Evolutionary conservation across 1,140 invertebrate species (phyloP).

Genomic region (Paraescarpia echinospica): DNA sequence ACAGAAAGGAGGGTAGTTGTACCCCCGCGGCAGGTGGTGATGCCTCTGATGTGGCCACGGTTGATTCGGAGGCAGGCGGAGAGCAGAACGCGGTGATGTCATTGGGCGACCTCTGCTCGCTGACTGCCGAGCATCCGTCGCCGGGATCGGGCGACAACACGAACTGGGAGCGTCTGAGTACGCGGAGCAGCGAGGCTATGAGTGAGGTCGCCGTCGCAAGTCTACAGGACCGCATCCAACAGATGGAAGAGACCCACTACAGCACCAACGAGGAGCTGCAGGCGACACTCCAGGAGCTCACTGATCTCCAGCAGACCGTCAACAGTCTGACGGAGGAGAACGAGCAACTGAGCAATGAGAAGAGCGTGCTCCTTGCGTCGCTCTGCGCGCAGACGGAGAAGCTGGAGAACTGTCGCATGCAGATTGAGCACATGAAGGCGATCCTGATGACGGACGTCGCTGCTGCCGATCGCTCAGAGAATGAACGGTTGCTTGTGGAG

Average conservation of each 20-base stretch:
- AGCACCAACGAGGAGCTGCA: constrained; percentile 94
- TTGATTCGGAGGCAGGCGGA: constrained; percentile 9
- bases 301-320: constrained; percentile 81
- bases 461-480: constrained; percentile 66
- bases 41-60: not conserved
- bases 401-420: constrained; percentile 70
- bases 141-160: constrained; percentile 41
- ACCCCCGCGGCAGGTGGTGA: not conserved
- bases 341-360: constrained; percentile 82
- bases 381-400: constrained; percentile 88
- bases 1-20: not conserved
- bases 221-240: constrained; percentile 86
- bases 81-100: not conserved
- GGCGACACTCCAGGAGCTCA: constrained; percentile 88
- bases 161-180: constrained; percentile 81
- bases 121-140: constrained; percentile 27
- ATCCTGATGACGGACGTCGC: constrained; percentile 53
- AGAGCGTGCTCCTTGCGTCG: constrained; percentile 85
- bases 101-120: not conserved
- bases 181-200: constrained; percentile 66
- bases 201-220: constrained; percentile 90
- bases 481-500: constrained; percentile 80
- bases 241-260: constrained; percentile 86
- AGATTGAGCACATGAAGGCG: constrained; percentile 68
- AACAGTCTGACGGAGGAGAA: constrained; percentile 85